Percentiles rank a stretch among this genome's conserved stretches.
phyloP scores from a whole-genome alignment of 2,113 vertebrate species.

The Junco hyemalis region DNA sequence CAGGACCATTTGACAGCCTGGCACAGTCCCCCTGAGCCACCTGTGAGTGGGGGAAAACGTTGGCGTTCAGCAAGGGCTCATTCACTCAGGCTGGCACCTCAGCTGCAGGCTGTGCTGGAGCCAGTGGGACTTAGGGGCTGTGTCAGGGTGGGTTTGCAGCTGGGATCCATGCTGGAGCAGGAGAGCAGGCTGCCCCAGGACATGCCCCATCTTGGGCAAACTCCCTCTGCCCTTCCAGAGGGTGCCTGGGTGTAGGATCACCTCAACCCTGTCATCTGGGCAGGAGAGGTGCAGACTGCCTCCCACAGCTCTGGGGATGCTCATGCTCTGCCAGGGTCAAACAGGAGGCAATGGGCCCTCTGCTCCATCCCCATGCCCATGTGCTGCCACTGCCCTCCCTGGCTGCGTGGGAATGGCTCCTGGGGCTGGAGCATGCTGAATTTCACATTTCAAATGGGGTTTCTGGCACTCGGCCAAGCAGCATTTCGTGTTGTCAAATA shows the following conservation, averaged over 20 bases:
- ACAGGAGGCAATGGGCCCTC: not conserved
- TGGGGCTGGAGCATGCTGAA: slow-evolving; percentile 1
- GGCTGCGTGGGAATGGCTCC: not conserved
- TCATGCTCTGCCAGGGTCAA: not conserved
- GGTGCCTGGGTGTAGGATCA: not conserved
- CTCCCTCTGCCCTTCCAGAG: not conserved
- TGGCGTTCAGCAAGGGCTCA: not conserved
- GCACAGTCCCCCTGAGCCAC: not conserved
- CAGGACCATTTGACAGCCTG: not conserved
- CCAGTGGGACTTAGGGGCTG: not conserved
- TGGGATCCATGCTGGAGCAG: not conserved
- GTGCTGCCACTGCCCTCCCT: not conserved
- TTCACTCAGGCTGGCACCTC: not conserved
- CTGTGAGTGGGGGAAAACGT: not conserved
- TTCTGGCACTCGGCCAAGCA: slow-evolving; percentile 6
- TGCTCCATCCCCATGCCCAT: not conserved
- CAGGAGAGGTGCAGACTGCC: not conserved
- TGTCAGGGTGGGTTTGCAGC: not conserved
- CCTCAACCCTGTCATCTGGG: not conserved
- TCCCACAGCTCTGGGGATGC: not conserved
- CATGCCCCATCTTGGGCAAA: rapidly evolving
- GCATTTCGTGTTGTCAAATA: slow-evolving; percentile 56
- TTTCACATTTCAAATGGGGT: slow-evolving; percentile 35
- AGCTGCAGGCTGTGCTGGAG: not conserved
- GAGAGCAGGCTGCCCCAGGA: not conserved